A percentile compares a stretch with the other conserved stretches of the same genome.
phyloP scores from a whole-genome alignment of 1,140 invertebrate genomes.

The Ips typographus region DNA sequence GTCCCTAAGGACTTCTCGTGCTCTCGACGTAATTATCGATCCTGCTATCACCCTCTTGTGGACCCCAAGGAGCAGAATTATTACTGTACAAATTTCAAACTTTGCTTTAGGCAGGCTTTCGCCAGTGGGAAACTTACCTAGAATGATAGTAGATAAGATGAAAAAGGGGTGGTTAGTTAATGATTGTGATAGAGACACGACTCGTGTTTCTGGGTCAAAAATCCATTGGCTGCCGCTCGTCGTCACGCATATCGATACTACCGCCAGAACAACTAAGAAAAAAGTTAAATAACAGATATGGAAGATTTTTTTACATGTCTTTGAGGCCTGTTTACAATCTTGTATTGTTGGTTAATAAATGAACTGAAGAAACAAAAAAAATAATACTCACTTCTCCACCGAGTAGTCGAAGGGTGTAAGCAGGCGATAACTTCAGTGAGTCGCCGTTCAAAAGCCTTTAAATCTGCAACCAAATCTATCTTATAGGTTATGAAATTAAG shows the following conservation, averaged over 20 bases:
- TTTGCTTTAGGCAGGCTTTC: no score
- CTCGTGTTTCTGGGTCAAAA: constrained; percentile 84
- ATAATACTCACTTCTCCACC: constrained; percentile 83
- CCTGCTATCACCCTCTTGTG: constrained; percentile 95
- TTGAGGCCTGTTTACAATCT: background rate
- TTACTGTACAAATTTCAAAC: constrained; percentile 61
- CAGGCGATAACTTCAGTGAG: constrained; percentile 95
- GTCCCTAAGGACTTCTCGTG: constrained; percentile 84
- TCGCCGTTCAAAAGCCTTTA: constrained; percentile 94
- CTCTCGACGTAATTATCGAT: constrained; percentile 90
- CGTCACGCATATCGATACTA: constrained; percentile 85
- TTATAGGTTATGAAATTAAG: constrained; percentile 47
- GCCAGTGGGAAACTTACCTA: constrained; percentile 59
- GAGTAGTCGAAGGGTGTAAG: constrained; percentile 84
- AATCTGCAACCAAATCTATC: constrained; percentile 70
- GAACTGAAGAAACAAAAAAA: constrained; percentile 3
- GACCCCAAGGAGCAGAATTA: constrained; percentile 88
- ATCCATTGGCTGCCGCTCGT: constrained; percentile 94
- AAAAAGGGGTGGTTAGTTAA: constrained; percentile 96
- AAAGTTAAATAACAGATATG: background rate
- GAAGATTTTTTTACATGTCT: no score
- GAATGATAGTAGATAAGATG: constrained; percentile 81
- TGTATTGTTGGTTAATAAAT: background rate
- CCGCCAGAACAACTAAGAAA: constrained; percentile 77
- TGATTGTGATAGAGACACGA: constrained; percentile 87